A percentile compares a stretch with the other conserved stretches of the same genome.
phyloP scores from a whole-genome alignment of 1,140 invertebrate species.

The Tigriopus japonicus region DNA sequence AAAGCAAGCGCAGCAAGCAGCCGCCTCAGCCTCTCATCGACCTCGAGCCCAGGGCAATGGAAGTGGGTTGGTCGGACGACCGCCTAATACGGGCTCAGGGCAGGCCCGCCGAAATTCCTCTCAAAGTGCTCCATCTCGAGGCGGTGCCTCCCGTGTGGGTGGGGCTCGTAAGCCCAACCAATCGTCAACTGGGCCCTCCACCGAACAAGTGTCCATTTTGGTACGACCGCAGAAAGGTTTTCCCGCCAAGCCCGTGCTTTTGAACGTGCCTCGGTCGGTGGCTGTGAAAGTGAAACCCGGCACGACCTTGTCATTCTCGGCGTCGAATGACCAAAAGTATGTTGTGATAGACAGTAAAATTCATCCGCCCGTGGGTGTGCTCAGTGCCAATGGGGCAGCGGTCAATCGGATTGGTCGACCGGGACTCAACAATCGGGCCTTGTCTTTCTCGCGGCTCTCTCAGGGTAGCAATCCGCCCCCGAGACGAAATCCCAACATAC shows the following conservation, averaged over 20 bases:
- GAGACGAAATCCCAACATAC: too few relatives aligned
- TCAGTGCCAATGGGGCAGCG: too few relatives aligned
- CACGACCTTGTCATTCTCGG: slow-evolving; percentile 13
- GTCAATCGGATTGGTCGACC: too few relatives aligned
- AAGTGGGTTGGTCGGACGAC: too few relatives aligned
- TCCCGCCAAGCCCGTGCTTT: slow-evolving; percentile 5
- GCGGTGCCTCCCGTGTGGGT: too few relatives aligned
- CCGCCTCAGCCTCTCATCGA: background rate
- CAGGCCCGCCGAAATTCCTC: background rate
- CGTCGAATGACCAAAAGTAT: slow-evolving; percentile 13
- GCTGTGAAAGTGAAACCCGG: slow-evolving; percentile 13
- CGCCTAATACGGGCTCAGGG: background rate
- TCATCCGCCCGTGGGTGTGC: slow-evolving; percentile 6
- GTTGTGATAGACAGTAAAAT: slow-evolving; percentile 14
- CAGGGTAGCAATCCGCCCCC: too few relatives aligned
- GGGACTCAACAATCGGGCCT: too few relatives aligned
- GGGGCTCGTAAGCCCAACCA: background rate
- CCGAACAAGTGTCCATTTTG: slow-evolving; percentile 13
- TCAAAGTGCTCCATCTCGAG: too few relatives aligned
- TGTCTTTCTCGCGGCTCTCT: too few relatives aligned
- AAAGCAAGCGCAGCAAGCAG: background rate
- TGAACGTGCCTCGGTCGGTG: slow-evolving; percentile 8
- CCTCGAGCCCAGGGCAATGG: too few relatives aligned
- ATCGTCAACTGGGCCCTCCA: background rate
- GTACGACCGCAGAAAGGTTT: background rate